phyloP scores from a whole-genome alignment of 2,888 invertebrate genomes.

The Actias luna region DNA sequence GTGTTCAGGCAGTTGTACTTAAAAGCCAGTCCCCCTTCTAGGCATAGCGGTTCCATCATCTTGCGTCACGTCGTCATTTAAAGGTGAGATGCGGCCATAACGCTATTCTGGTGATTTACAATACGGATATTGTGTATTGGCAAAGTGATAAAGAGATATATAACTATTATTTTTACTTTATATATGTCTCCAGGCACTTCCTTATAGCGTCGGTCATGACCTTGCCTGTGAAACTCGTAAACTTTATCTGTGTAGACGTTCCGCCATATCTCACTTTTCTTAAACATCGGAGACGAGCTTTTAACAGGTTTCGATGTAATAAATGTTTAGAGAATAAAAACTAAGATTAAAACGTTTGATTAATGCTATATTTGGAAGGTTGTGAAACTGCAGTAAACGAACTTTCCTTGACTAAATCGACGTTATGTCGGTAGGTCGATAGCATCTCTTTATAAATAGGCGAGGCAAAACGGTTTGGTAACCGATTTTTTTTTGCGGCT shows the following conservation, averaged over 20 bases:
- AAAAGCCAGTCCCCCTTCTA: too few relatives aligned
- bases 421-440: not conserved
- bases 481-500: too few relatives aligned
- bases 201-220: conserved; percentile 10
- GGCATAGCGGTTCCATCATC: too few relatives aligned
- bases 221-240: conserved; percentile 14
- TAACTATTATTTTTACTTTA: too few relatives aligned
- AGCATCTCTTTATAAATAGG: too few relatives aligned
- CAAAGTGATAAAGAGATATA: not conserved
- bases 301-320: conserved; percentile 4
- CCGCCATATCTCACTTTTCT: conserved; percentile 7
- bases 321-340: not conserved
- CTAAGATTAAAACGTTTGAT: conserved; percentile 2
- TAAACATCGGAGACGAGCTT: conserved; percentile 1
- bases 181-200: not conserved
- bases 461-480: too few relatives aligned
- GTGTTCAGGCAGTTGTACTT: too few relatives aligned
- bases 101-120: not conserved
- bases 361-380: not conserved
- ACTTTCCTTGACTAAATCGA: not conserved
- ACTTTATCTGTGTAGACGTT: conserved; percentile 12
- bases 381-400: not conserved
- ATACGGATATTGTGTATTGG: not conserved
- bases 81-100: too few relatives aligned
- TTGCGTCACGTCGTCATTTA: not conserved